Conservation (phyloP, 2,888 invertebrate genomes). For the Pilophorus perplexus region DNA sequence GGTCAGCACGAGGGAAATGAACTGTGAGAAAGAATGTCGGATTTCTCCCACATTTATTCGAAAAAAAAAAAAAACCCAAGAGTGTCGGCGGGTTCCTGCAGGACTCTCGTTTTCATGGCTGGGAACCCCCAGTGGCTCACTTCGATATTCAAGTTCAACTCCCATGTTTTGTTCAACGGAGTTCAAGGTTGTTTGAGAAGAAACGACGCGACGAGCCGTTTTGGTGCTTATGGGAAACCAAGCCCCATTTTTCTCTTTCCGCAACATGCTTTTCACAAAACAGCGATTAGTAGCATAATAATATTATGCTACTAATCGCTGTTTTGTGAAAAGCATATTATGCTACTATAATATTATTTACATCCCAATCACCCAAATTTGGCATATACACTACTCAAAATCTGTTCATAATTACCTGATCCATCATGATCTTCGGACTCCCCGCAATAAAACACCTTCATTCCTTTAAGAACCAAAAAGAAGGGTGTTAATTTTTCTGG, state of each 20-base stretch:
- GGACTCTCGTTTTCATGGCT: conserved; percentile 45
- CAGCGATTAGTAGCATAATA: no score
- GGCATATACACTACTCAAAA: no score
- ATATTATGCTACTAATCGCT: no score
- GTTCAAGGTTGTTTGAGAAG: no score
- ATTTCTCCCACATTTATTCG: conserved; percentile 47
- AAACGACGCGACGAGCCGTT: no score
- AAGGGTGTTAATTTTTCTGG: conserved; percentile 16
- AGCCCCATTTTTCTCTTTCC: no score
- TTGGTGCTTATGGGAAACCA: no score
- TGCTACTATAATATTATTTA: no score
- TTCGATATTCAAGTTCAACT: conserved; percentile 35
- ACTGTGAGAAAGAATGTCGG: conserved; percentile 47
- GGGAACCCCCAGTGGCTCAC: conserved; percentile 41
- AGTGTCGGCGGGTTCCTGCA: not conserved
- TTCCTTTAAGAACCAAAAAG: conserved; percentile 36
- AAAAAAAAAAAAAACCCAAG: conserved; percentile 15
- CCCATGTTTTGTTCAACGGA: conserved; percentile 23
- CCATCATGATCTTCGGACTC: conserved; percentile 35
- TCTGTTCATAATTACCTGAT: conserved; percentile 37
- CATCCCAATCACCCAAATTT: no score
- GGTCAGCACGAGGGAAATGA: conserved; percentile 45
- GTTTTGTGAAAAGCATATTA: no score
- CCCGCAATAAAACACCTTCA: conserved; percentile 40
- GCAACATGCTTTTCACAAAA: no score